Evolutionary conservation across 2,113 vertebrate genomes (phyloP).

Genomic region (Eleginops maclovinus): DNA sequence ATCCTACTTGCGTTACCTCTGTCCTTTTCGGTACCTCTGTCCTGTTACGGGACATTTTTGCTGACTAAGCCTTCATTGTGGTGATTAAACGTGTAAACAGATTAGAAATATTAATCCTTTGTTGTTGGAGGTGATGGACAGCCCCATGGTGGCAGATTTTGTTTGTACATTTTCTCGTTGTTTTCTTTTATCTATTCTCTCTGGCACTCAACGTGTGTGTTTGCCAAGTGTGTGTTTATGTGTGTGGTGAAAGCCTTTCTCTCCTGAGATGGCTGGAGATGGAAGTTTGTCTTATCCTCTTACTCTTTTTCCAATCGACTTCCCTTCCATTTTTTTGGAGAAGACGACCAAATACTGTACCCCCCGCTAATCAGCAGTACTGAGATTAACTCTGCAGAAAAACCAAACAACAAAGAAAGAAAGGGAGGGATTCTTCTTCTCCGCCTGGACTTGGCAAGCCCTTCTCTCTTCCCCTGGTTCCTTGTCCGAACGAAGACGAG

Average conservation of each 20-base stretch:
- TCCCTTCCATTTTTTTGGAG: constrained; percentile 31
- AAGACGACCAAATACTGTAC: constrained; percentile 44
- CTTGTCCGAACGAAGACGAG: constrained; percentile 69
- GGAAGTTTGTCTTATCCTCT: constrained; percentile 47
- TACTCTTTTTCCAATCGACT: constrained; percentile 13
- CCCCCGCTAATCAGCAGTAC: constrained; percentile 70
- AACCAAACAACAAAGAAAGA: constrained; percentile 63
- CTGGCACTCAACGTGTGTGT: background rate
- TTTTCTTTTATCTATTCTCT: constrained; percentile 54
- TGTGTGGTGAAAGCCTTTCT: constrained; percentile 50
- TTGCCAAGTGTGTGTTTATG: constrained; percentile 7
- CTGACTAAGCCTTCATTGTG: constrained; percentile 26
- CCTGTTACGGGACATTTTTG: constrained; percentile 26
- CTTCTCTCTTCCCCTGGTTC: constrained; percentile 61
- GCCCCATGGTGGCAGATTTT: constrained; percentile 29
- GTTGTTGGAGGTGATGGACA: constrained; percentile 51
- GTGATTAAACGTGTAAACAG: constrained; percentile 48
- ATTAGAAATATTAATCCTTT: constrained; percentile 53
- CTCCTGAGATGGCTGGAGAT: constrained; percentile 55
- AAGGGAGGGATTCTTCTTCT: constrained; percentile 58
- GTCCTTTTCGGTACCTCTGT: background rate
- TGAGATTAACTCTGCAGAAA: constrained; percentile 68
- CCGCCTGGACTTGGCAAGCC: constrained; percentile 70
- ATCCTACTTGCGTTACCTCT: constrained; percentile 12
- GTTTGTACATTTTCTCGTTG: constrained; percentile 51